Evolutionary conservation across 2,113 vertebrate species (phyloP).

Genomic region (Aleadryas rufinucha): DNA sequence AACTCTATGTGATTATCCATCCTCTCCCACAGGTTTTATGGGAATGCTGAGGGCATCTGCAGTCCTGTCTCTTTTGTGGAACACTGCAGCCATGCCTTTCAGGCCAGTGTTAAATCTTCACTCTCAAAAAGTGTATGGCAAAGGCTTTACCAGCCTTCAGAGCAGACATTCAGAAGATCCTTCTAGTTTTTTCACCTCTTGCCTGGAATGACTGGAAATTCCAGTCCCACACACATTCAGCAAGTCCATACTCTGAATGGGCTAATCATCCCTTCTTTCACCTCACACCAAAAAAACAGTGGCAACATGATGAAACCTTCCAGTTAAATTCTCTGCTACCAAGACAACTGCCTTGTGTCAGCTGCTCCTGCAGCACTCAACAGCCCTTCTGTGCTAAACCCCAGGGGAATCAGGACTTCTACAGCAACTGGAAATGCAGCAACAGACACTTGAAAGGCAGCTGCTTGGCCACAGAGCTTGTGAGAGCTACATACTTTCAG

Average conservation of each 20-base stretch:
- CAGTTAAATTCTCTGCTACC: background rate
- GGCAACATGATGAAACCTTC: background rate
- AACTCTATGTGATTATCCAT: background rate
- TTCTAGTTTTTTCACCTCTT: background rate
- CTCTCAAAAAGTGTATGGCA: background rate
- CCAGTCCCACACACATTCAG: background rate
- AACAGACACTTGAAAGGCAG: background rate
- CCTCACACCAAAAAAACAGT: background rate
- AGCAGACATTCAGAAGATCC: background rate
- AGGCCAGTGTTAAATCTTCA: background rate
- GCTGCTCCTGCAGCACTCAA: background rate
- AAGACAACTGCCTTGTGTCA: background rate
- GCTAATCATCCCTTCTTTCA: background rate
- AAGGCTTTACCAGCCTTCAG: background rate
- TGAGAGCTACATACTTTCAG: fast-evolving
- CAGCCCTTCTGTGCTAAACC: background rate
- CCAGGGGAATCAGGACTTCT: background rate
- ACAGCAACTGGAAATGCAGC: background rate
- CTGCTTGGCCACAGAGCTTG: background rate
- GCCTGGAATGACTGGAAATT: background rate
- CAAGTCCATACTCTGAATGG: fast-evolving
- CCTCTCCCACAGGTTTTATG: background rate
- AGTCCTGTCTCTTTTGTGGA: background rate
- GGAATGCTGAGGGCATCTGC: background rate
- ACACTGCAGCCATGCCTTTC: background rate